A percentile compares a stretch with the other conserved stretches of the same genome.
Evolutionary conservation across 2,797 vertebrate genomes (phyloP).

Genomic region (Dryobates pubescens): DNA sequence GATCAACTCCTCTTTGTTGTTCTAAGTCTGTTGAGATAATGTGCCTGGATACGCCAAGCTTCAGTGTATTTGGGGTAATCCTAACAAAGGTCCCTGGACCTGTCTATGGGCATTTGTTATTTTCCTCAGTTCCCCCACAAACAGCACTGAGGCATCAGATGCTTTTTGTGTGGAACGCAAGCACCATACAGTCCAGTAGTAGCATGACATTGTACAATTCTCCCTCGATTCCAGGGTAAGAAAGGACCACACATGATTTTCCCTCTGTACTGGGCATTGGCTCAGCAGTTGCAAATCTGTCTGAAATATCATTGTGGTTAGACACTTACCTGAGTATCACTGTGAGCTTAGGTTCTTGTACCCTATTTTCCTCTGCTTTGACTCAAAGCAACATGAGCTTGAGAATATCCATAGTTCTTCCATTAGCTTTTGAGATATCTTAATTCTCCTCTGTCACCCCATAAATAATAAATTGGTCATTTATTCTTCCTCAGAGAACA

Average conservation of each 20-base stretch:
- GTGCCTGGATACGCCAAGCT: background rate
- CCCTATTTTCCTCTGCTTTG: background rate
- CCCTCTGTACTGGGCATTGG: background rate
- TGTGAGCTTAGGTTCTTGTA: background rate
- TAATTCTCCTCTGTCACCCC: background rate
- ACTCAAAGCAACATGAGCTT: background rate
- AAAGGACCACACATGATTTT: background rate
- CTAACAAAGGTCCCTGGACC: background rate
- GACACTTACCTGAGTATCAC: accelerated
- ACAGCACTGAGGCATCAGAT: background rate
- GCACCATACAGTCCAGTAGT: background rate
- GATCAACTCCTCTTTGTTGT: background rate
- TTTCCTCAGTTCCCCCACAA: background rate
- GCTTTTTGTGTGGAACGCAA: background rate
- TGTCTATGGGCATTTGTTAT: background rate
- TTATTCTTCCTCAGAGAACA: conserved; percentile 38
- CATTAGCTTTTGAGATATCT: background rate
- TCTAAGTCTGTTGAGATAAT: background rate
- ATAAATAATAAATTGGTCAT: conserved; percentile 35
- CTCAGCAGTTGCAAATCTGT: background rate
- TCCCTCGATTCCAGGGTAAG: background rate
- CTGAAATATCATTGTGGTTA: background rate
- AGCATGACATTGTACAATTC: background rate
- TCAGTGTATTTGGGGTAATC: background rate
- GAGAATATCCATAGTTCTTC: background rate